Conservation (phyloP, 2,113 vertebrate species). For the Eptesicus fuscus region DNA sequence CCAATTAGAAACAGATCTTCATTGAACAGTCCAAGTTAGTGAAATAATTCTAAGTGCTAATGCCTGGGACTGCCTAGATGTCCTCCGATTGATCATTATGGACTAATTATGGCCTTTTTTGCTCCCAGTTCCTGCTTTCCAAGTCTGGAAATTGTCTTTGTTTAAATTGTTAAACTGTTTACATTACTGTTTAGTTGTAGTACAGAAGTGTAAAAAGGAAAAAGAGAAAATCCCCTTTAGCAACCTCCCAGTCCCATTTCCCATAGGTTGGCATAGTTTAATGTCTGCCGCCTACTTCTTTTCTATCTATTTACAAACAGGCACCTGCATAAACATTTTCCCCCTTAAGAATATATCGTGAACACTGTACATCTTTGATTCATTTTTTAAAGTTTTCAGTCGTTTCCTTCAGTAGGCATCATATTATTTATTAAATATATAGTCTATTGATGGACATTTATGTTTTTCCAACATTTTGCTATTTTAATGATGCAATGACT, state of each 20-base stretch:
- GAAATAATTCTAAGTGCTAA: neutral
- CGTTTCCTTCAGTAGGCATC: neutral
- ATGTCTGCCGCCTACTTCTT: neutral
- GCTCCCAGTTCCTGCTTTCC: neutral
- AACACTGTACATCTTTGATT: neutral
- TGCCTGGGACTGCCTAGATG: neutral
- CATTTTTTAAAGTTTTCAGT: neutral
- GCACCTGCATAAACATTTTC: neutral
- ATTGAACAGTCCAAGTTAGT: neutral
- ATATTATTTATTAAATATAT: neutral
- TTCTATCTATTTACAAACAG: neutral
- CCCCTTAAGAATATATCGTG: neutral
- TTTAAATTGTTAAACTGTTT: slow-evolving; percentile 11
- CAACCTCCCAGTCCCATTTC: neutral
- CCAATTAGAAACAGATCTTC: neutral
- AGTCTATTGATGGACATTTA: neutral
- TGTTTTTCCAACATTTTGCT: neutral
- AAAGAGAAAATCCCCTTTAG: neutral
- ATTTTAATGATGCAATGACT: neutral
- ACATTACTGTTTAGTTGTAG: neutral
- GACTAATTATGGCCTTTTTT: neutral
- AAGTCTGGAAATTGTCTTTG: neutral
- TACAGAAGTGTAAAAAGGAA: neutral
- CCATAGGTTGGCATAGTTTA: neutral
- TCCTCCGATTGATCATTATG: neutral